Evolutionary conservation across 2,888 invertebrate genomes (phyloP).

Genomic region (Periphyllus acericola): DNA sequence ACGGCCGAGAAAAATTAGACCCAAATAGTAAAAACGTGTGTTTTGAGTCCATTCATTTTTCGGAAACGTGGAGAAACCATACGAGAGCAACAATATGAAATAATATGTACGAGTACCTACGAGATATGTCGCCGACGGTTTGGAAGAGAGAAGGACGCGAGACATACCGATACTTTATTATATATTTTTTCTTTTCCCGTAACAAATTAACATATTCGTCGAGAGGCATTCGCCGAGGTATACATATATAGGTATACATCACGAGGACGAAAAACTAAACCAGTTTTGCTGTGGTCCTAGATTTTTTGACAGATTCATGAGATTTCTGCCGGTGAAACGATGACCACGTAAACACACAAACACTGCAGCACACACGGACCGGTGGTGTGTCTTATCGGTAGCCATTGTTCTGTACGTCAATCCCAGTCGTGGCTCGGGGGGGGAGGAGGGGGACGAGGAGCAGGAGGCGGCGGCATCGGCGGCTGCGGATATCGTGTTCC

Average conservation of each 20-base stretch:
- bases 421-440: background rate
- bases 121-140: background rate
- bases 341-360: background rate
- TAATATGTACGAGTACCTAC: too few relatives aligned
- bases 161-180: too few relatives aligned
- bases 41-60: constrained; percentile 51
- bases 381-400: constrained; percentile 24
- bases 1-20: background rate
- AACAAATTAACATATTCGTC: constrained; percentile 25
- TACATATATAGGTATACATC: background rate
- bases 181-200: background rate
- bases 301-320: constrained; percentile 49
- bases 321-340: constrained; percentile 27
- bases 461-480: background rate
- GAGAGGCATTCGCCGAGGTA: background rate
- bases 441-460: background rate
- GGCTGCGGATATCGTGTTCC: constrained; percentile 29
- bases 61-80: background rate
- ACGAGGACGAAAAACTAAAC: constrained; percentile 32
- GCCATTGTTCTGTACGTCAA: constrained; percentile 51
- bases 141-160: background rate
- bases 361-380: background rate
- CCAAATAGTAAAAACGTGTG: constrained; percentile 17
- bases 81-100: background rate
- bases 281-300: background rate